Conservation (phyloP, 92 coral and sea anemone species). For the Epizoanthus fatuus region DNA sequence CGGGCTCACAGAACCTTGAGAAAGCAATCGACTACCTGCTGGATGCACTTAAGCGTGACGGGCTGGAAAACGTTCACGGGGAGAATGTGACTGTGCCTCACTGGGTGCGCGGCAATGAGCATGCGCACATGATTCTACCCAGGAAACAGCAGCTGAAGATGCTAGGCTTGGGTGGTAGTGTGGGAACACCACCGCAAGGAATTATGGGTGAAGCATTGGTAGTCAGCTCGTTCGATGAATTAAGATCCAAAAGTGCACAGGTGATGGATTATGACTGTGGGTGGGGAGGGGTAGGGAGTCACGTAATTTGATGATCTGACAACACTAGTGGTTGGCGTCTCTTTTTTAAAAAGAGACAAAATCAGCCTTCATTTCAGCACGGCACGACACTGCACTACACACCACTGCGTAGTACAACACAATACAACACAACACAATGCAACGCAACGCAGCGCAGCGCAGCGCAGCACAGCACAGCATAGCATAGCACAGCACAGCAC, state of each 20-base stretch:
- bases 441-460: not conserved
- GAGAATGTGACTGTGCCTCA: constrained; percentile 86
- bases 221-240: constrained; percentile 93
- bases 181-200: constrained; percentile 88
- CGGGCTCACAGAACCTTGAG: constrained; percentile 90
- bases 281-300: not conserved
- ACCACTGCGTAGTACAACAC: not conserved
- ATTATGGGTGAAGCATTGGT: constrained; percentile 92
- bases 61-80: constrained; percentile 93
- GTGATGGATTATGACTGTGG: constrained; percentile 36
- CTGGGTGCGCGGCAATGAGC: constrained; percentile 96
- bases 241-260: constrained; percentile 75
- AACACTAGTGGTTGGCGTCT: too few relatives aligned
- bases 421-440: not conserved
- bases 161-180: constrained; percentile 93
- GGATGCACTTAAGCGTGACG: constrained; percentile 69
- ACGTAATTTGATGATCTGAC: too few relatives aligned
- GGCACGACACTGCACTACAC: not conserved
- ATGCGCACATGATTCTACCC: constrained; percentile 81
- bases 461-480: not conserved
- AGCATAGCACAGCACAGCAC: not conserved
- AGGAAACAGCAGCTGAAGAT: constrained; percentile 76
- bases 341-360: not conserved
- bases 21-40: constrained; percentile 91
- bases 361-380: not conserved